Conservation (phyloP, 2,888 invertebrate species). For the Pachycephus smyrnensis region DNA sequence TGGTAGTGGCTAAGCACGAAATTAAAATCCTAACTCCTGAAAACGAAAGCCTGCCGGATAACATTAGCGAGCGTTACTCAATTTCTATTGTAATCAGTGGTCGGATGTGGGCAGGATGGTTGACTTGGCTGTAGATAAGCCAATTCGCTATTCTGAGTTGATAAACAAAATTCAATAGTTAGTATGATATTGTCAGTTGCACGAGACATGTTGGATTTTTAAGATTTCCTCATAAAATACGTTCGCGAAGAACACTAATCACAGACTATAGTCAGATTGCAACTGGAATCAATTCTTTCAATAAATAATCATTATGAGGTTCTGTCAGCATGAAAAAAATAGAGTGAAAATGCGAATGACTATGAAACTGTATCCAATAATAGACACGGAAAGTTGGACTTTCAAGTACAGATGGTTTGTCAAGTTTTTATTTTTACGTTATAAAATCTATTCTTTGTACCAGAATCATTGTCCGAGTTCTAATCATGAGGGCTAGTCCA, state of each 20-base stretch:
- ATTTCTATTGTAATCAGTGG: constrained; percentile 8
- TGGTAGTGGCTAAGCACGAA: background rate
- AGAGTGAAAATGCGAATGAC: constrained; percentile 13
- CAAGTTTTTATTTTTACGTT: background rate
- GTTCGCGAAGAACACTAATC: background rate
- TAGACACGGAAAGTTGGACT: constrained; percentile 20
- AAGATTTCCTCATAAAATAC: background rate
- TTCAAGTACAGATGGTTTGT: constrained; percentile 25
- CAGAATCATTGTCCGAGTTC: background rate
- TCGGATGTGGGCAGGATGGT: constrained; percentile 21
- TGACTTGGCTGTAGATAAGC: constrained; percentile 14
- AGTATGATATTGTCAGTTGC: constrained; percentile 5
- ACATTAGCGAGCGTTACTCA: background rate
- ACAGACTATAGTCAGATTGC: background rate
- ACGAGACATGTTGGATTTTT: background rate
- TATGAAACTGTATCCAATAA: constrained; percentile 14
- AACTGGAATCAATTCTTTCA: background rate
- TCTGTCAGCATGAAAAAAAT: constrained; percentile 1
- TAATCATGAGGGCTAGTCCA: background rate
- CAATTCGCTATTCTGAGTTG: background rate
- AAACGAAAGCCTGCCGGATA: background rate
- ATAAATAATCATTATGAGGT: constrained; percentile 6
- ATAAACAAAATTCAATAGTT: background rate
- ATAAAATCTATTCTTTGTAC: background rate
- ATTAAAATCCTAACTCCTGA: background rate